A percentile compares a stretch with the other conserved stretches of the same genome.
phyloP scores from a whole-genome alignment of 2,888 invertebrate species.

The Drosophila meridiana region DNA sequence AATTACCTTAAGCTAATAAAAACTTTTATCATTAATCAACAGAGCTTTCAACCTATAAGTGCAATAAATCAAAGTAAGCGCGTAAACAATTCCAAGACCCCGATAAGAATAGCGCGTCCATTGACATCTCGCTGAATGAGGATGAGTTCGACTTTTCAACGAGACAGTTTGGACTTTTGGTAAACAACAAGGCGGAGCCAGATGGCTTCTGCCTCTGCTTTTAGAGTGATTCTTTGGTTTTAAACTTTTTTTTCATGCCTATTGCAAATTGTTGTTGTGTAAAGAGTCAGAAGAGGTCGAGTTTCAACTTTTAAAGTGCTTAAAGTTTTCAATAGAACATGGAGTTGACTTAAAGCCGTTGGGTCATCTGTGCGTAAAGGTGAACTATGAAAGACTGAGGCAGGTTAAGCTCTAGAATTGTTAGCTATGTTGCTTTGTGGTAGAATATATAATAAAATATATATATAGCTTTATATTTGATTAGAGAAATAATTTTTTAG shows the following conservation, averaged over 20 bases:
- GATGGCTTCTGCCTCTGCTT: not conserved
- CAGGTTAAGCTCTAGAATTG: not conserved
- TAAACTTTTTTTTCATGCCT: not conserved
- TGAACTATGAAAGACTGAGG: too few relatives aligned
- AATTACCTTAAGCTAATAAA: conserved; percentile 68
- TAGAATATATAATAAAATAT: too few relatives aligned
- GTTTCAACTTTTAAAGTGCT: not conserved
- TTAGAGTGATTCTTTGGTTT: not conserved
- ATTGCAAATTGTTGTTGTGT: not conserved
- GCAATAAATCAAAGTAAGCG: conserved; percentile 70
- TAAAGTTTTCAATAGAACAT: not conserved
- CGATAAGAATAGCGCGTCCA: conserved; percentile 19
- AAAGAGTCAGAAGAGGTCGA: not conserved
- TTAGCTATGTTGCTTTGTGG: not conserved
- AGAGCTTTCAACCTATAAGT: conserved; percentile 46
- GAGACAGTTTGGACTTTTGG: conserved; percentile 2
- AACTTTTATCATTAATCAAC: conserved; percentile 78
- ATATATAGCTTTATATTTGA: too few relatives aligned
- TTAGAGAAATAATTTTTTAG: not conserved
- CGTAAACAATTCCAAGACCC: conserved; percentile 60
- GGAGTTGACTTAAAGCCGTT: not conserved
- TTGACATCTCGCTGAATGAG: not conserved
- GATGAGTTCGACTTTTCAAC: conserved; percentile 35
- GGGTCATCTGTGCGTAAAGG: too few relatives aligned
- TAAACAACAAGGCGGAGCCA: not conserved